Conservation (phyloP, 2,113 vertebrate genomes). For the Oryzias curvinotus region DNA sequence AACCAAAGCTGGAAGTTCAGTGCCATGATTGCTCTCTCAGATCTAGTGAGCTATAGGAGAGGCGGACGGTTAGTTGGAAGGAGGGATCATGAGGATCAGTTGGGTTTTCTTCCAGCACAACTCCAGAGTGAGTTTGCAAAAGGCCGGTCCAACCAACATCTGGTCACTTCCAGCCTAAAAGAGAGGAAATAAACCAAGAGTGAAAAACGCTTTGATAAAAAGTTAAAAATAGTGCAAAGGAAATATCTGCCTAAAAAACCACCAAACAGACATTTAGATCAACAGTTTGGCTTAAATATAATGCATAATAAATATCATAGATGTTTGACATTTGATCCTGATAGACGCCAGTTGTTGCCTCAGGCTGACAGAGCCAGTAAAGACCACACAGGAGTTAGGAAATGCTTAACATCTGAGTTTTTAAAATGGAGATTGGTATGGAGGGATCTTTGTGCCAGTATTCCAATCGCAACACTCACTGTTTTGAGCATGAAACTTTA, state of each 20-base stretch:
- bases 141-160: slow-evolving; percentile 24
- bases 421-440: too few species aligned
- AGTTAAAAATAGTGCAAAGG: slow-evolving; percentile 28
- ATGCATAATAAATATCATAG: slow-evolving; percentile 19
- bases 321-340: not conserved
- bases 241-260: slow-evolving; percentile 13
- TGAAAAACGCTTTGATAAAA: not conserved
- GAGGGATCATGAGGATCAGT: slow-evolving; percentile 46
- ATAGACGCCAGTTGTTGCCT: too few species aligned
- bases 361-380: too few species aligned
- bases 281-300: slow-evolving; percentile 42
- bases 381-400: too few species aligned
- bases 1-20: slow-evolving; percentile 49
- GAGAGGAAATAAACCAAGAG: slow-evolving; percentile 39
- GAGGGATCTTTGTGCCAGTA: too few species aligned
- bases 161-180: slow-evolving; percentile 70
- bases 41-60: slow-evolving; percentile 43
- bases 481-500: too few species aligned
- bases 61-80: slow-evolving; percentile 37
- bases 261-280: slow-evolving; percentile 29
- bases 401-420: too few species aligned
- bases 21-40: slow-evolving; percentile 76
- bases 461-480: too few species aligned
- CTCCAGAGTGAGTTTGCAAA: slow-evolving; percentile 19
- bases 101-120: slow-evolving; percentile 15